Base-by-base conservation (phyloP, 2,888 invertebrate species). In the Melipona beecheii region DNA sequence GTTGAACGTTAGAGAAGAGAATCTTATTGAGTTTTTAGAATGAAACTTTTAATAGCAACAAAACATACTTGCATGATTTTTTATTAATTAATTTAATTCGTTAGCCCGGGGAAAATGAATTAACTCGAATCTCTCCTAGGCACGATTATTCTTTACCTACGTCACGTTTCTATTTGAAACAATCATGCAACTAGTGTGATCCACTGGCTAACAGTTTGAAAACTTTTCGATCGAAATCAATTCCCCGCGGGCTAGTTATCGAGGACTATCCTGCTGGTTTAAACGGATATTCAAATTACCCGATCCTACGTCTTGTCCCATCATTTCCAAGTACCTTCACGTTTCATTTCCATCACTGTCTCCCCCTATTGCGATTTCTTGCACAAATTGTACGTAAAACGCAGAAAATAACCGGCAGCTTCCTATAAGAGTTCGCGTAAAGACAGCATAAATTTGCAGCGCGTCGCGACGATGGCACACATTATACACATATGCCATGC, bases 341-440 rank as follows among this genome's bases (percentile, higher is more conserved):
- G 69, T 69, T 76, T 52, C 52, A n/a, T 65, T 65, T 77, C 77
- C 71, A 77, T 77, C 77, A 49, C 27, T 75, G 69, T 69, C 75
- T 36, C 68, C 50, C 21, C 4, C 27, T 27, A 43, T 11, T 21
- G 62, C 64, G 54, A 77, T 77, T 71, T 65, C 71, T 43, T 27
- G 6, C 54, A 65, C 71, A 77, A 77, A 77, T 77, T 77, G 77
- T 70, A 77, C 71, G 60, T 62, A 52, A 78, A 74, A 73, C 56
- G 60, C 52, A 36, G 58, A 58, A 78, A 66, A 73, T 78, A 80
- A 70, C 75, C 49, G 66, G 75, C 31, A 68, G 66, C 66, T 73
- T 72, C 54, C 75, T 62, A 54, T 64, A 75, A 76, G 68, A 72
- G 76, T 83, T 81, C 69, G 70, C 49, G 72, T 72, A 76, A 81